Evolutionary conservation across 2,113 vertebrate genomes (phyloP), one percentile per base, ranked within the genome.

Genomic region (Daphoenositta chrysoptera): DNA sequence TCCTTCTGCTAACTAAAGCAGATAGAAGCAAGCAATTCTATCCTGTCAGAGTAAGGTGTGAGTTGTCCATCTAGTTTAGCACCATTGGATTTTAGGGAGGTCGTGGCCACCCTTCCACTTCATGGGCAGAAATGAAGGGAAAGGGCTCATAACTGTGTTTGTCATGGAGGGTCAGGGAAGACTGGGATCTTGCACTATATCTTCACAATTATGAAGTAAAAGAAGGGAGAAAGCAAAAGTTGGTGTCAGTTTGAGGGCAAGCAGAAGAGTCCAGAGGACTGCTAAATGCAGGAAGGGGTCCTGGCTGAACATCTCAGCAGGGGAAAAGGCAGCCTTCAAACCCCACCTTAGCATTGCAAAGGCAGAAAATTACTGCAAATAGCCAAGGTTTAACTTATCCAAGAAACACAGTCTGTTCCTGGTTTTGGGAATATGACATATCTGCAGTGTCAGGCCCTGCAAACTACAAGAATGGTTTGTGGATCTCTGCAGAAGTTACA

Each of bases 1-100:
- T 73, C 13, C 15, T 78, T 70, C n/a, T 56, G 6, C 70, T 68
- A 35, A 20, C 20, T 72, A 48, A 60, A 37, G 39, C 28, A 53
- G 54, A 48, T 33, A 72, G 65, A 21, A 44, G 18, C 21, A n/a
- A 21, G 44, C 44, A 45, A 19, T 45, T 21, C 44, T 45, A 10
- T 15, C 12, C 17, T 53, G 8, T 30, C 23, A 61, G 63, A 61
- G 23, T 44, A 56, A 82, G 17, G 13, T 9, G 6, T 69, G 37
- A 39, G 15, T n/a, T 83, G 16, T 86, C 58, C 19, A 18, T 15
- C 20, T 73, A 13, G 6, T 50, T 66, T 40, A 64, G 24, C 6
- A 3, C 19, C 42, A 42, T 0, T 75, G 35, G 24, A 12, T 8
- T 27, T 15, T 45, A n/a, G 28, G 11, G 2, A 27, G 2, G 10